Evolutionary conservation across 2,113 vertebrate genomes (phyloP), one percentile per base, ranked within the genome.

Genomic region (Tylochromis polylepis): DNA sequence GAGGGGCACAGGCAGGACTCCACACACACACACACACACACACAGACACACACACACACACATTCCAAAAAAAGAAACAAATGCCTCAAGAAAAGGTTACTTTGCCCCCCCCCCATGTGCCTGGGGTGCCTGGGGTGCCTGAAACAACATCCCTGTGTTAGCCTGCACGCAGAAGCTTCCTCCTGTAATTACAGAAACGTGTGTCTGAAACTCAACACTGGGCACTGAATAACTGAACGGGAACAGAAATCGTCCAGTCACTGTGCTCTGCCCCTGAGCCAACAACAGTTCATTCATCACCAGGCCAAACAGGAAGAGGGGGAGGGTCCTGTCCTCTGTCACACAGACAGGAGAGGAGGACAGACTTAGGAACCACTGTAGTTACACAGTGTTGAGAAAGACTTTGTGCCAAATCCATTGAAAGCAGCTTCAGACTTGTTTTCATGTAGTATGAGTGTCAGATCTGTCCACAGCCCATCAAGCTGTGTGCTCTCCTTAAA

Each of bases 181-280:
- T 88, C 46, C 86, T 92, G 85, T 94, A 93, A 93, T 92, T 92
- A 93, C 91, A 93, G 84, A 91, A 57, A 41, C 72, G 11, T 70
- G 60, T 16, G 70, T 72, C 70, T 53, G 90, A 82, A 79, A 58
- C 53, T 7, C 46, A 24, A 86, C 81, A 87, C 79, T 16, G 8
- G 38, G 12, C 27, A 46, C 58, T 15, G 55, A 87, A 22, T 16
- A 38, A 31, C 10, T 5, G 78, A 81, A 78, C 18, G 24, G 83
- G 46, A 60, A 72, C 53, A 46, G 57, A 55, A 91, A 85, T 36
- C 20, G 43, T 78, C 20, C 36, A 85, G 86, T 88, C 84, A 82
- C 67, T n/a, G 60, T 9, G 36, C 62, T 34, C 67, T 18, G 20
- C 43, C 62, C 15, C n/a, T 1, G 1, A 59, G 31, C 36, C 43